These are phyloP conservation scores for Drosophila basisetae DNA, from an alignment of 2,888 invertebrate genomes.

Conservation along the genomic window DNA sequence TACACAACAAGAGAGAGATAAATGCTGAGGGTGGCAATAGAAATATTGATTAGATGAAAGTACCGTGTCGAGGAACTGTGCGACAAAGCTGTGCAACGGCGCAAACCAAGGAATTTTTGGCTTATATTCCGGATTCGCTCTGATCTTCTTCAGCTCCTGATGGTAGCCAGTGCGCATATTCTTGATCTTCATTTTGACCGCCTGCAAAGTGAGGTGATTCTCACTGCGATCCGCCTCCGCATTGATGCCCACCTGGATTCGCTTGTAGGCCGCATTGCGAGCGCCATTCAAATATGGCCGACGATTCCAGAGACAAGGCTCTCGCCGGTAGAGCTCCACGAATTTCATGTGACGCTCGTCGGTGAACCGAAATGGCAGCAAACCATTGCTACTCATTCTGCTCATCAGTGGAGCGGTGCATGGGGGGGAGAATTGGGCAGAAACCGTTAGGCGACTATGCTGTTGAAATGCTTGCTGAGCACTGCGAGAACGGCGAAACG, in stretches of 20 bases:
- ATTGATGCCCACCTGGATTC: slow-evolving; percentile 65
- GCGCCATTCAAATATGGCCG: slow-evolving; percentile 38
- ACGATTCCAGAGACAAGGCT: slow-evolving; percentile 68
- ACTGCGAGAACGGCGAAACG: slow-evolving; percentile 26
- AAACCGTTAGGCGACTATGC: slow-evolving; percentile 41
- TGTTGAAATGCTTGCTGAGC: slow-evolving; percentile 32
- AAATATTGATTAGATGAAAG: not conserved
- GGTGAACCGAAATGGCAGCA: slow-evolving; percentile 63
- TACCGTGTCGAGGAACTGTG: slow-evolving; percentile 57
- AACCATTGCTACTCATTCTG: slow-evolving; percentile 22
- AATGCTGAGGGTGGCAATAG: not conserved
- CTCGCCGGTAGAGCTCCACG: slow-evolving; percentile 64
- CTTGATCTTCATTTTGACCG: slow-evolving; percentile 64
- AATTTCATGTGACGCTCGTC: slow-evolving; percentile 60
- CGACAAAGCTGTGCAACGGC: slow-evolving; percentile 56
- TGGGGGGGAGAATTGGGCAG: not conserved
- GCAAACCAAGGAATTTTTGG: slow-evolving; percentile 63
- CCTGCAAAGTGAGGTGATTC: slow-evolving; percentile 35
- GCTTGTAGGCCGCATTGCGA: slow-evolving; percentile 55
- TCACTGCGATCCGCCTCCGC: slow-evolving; percentile 29
- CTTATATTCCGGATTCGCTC: slow-evolving; percentile 41
- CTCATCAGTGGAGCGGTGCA: not conserved
- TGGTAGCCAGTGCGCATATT: slow-evolving; percentile 62
- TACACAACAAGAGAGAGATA: not conserved
- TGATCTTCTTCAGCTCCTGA: slow-evolving; percentile 64